Evolutionary conservation across 2,888 invertebrate genomes (phyloP).

Genomic region (Anarsia innoxiella): DNA sequence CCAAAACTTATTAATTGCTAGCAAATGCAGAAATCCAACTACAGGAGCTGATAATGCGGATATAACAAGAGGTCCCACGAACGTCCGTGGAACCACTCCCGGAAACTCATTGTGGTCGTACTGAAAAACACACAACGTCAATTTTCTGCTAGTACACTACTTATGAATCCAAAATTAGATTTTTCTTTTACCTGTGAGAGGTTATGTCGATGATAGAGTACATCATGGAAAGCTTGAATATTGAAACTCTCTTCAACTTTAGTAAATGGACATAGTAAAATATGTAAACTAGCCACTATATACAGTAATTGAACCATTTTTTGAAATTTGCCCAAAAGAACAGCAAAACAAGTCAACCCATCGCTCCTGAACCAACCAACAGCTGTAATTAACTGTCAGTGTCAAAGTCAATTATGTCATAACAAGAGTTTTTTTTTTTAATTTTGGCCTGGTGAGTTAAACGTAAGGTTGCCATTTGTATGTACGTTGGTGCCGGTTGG

Average conservation of each 20-base stretch:
- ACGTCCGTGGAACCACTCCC: constrained; percentile 97
- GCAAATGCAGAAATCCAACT: constrained; percentile 78
- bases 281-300: constrained; percentile 84
- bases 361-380: too few species aligned
- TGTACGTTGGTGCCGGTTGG: too few species aligned
- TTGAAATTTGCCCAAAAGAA: constrained; percentile 24
- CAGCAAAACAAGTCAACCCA: constrained; percentile 44
- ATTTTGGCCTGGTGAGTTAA: too few species aligned
- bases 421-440: too few species aligned
- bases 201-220: constrained; percentile 91
- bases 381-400: too few species aligned
- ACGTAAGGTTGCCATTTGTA: too few species aligned
- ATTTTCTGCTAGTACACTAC: constrained; percentile 29
- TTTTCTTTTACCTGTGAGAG: constrained; percentile 82
- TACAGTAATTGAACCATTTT: constrained; percentile 84
- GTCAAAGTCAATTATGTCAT: too few species aligned
- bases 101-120: constrained; percentile 99
- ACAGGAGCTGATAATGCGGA: constrained; percentile 86
- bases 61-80: constrained; percentile 91
- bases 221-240: constrained; percentile 97
- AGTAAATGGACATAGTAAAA: constrained; percentile 94
- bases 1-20: constrained; percentile 88
- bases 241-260: constrained; percentile 99
- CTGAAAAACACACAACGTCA: constrained; percentile 66
- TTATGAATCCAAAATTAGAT: constrained; percentile 65